Evolutionary conservation across 2,888 invertebrate species (phyloP).

Genomic region (Eulithis prunata): DNA sequence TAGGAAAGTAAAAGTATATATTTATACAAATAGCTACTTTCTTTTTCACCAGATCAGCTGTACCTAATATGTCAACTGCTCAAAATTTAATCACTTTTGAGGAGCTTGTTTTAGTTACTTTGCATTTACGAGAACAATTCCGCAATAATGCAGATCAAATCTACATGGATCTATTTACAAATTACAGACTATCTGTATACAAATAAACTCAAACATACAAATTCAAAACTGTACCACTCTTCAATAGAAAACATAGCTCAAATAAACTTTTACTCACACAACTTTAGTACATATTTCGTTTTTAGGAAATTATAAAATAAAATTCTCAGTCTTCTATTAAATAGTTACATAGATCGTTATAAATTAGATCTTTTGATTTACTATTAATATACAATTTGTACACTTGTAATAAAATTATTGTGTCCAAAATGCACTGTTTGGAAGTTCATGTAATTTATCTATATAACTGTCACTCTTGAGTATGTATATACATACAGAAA

Average conservation of each 20-base stretch:
- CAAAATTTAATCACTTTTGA: not conserved
- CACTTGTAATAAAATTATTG: slow-evolving; percentile 49
- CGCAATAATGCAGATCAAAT: slow-evolving; percentile 50
- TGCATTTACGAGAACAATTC: slow-evolving; percentile 32
- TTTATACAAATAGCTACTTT: not conserved
- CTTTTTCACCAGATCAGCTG: slow-evolving; percentile 3
- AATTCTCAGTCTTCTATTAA: slow-evolving; percentile 81
- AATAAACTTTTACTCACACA: slow-evolving; percentile 52
- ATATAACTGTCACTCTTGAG: slow-evolving; percentile 7
- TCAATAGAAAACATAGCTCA: slow-evolving; percentile 46
- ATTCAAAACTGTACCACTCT: slow-evolving; percentile 41
- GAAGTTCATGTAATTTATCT: slow-evolving; percentile 11
- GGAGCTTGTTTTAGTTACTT: not conserved
- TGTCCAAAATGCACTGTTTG: slow-evolving; percentile 26
- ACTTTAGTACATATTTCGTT: slow-evolving; percentile 51
- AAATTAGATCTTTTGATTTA: slow-evolving; percentile 71
- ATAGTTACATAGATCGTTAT: slow-evolving; percentile 67
- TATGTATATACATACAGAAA: slow-evolving; percentile 1
- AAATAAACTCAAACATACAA: slow-evolving; percentile 48
- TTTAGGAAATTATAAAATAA: slow-evolving; percentile 68
- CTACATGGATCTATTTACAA: slow-evolving; percentile 45
- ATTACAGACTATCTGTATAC: slow-evolving; percentile 55
- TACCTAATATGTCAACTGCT: not conserved
- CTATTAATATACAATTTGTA: slow-evolving; percentile 73
- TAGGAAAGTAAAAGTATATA: not conserved